Evolutionary conservation across 2,797 vertebrate genomes (phyloP).

Genomic region (Schizopygopsis malacanthus): DNA sequence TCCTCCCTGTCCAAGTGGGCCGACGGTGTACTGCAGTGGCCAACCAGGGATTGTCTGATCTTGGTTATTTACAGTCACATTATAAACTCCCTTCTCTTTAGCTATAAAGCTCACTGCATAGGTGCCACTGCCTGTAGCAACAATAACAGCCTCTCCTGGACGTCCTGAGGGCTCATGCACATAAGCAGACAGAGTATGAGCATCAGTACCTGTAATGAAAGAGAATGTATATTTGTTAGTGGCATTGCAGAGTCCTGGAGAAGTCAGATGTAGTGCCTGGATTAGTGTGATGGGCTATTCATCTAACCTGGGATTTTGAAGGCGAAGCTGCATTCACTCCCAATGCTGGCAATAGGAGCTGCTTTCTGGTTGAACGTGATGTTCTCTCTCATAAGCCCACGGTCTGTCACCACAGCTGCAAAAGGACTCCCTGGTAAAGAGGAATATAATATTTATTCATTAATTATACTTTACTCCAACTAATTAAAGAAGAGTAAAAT

Average conservation of each 20-base stretch:
- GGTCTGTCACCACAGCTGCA: slow-evolving; percentile 78
- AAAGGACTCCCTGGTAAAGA: slow-evolving; percentile 77
- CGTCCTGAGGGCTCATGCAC: slow-evolving; percentile 80
- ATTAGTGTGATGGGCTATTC: slow-evolving; percentile 17
- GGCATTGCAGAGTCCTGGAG: not conserved
- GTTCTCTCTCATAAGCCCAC: slow-evolving; percentile 77
- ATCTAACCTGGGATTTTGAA: slow-evolving; percentile 78
- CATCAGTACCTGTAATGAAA: slow-evolving; percentile 35
- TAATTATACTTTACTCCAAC: not conserved
- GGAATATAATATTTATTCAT: not conserved
- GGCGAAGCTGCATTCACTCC: slow-evolving; percentile 79
- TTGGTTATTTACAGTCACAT: slow-evolving; percentile 78
- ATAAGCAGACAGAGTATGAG: slow-evolving; percentile 74
- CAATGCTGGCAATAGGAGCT: slow-evolving; percentile 75
- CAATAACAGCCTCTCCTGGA: slow-evolving; percentile 72
- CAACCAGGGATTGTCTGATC: slow-evolving; percentile 65
- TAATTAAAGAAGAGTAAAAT: not conserved
- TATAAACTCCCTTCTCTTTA: slow-evolving; percentile 80
- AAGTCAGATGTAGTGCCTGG: not conserved
- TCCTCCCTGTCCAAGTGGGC: slow-evolving; percentile 79
- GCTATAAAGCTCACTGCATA: slow-evolving; percentile 75
- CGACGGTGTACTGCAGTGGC: slow-evolving; percentile 83
- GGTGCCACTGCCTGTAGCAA: slow-evolving; percentile 73
- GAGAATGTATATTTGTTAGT: not conserved
- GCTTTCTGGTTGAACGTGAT: slow-evolving; percentile 76